These are phyloP conservation scores for Phalera bucephala DNA, from an alignment of 2,888 invertebrate genomes.

Conservation along the genomic window DNA sequence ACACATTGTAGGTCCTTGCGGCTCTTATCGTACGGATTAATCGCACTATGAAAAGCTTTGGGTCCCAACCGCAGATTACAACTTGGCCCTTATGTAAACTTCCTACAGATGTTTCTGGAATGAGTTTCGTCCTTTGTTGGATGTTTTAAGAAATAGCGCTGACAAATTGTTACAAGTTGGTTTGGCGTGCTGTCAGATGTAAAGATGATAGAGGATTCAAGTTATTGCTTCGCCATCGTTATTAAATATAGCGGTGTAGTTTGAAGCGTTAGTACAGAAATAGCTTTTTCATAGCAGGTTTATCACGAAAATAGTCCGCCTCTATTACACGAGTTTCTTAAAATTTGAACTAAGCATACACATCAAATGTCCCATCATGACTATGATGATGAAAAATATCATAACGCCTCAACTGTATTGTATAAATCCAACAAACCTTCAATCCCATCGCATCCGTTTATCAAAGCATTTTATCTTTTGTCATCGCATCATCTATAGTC, in stretches of 20 bases:
- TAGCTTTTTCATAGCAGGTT: too few species aligned
- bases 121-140: constrained; percentile 27
- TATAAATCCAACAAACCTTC: too few species aligned
- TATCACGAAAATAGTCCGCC: too few species aligned
- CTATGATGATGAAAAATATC: too few species aligned
- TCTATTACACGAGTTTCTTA: too few species aligned
- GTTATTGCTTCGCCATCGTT: too few species aligned
- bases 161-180: constrained; percentile 26
- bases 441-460: too few species aligned
- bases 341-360: too few species aligned
- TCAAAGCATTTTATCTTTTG: too few species aligned
- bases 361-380: too few species aligned
- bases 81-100: constrained; percentile 55
- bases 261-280: constrained; percentile 10
- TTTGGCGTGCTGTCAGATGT: background rate
- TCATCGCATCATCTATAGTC: constrained; percentile 16
- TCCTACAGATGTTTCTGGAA: constrained; percentile 46
- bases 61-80: constrained; percentile 57
- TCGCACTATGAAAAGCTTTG: constrained; percentile 62
- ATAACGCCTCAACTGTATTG: too few species aligned
- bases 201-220: background rate
- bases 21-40: constrained; percentile 71
- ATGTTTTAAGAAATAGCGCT: constrained; percentile 17
- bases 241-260: too few species aligned
- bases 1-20: constrained; percentile 75